Percentiles rank a stretch among this genome's conserved stretches.
phyloP scores from a whole-genome alignment of 2,888 invertebrate genomes.

The Ptilodon capucinus region DNA sequence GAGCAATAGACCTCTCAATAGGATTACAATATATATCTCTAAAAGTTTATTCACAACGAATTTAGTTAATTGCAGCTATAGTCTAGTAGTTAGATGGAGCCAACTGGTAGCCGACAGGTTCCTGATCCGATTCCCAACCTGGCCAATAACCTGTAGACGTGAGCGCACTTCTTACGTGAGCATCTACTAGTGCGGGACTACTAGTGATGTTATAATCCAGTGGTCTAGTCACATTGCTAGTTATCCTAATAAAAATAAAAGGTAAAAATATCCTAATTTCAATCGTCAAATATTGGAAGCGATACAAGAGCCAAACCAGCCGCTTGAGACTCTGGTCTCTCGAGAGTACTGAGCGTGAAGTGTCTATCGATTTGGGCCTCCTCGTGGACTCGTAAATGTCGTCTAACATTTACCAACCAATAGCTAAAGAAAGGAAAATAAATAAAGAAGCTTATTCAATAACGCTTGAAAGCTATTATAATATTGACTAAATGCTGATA shows the following conservation, averaged over 20 bases:
- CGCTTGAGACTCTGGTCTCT: constrained; percentile 43
- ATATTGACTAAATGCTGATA: neutral
- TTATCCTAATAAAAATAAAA: constrained; percentile 5
- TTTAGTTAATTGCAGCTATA: too few species aligned
- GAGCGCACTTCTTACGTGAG: too few species aligned
- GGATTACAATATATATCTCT: too few species aligned
- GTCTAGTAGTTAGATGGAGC: too few species aligned
- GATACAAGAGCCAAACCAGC: constrained; percentile 34
- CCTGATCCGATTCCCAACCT: too few species aligned
- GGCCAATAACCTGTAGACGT: too few species aligned
- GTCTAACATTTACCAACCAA: constrained; percentile 37
- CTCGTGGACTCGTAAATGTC: constrained; percentile 49
- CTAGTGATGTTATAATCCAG: too few species aligned
- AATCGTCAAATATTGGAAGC: constrained; percentile 31
- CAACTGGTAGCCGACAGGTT: too few species aligned
- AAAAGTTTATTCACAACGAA: too few species aligned
- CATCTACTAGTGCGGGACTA: too few species aligned
- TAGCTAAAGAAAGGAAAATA: constrained; percentile 32
- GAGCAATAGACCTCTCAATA: too few species aligned
- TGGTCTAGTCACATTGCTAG: neutral
- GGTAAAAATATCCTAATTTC: constrained; percentile 22
- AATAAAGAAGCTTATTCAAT: neutral
- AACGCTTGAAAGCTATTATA: neutral
- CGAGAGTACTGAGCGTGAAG: constrained; percentile 58
- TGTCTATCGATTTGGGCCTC: constrained; percentile 54